phyloP scores from a whole-genome alignment of 1,140 invertebrate species.

The Venturia canescens region DNA sequence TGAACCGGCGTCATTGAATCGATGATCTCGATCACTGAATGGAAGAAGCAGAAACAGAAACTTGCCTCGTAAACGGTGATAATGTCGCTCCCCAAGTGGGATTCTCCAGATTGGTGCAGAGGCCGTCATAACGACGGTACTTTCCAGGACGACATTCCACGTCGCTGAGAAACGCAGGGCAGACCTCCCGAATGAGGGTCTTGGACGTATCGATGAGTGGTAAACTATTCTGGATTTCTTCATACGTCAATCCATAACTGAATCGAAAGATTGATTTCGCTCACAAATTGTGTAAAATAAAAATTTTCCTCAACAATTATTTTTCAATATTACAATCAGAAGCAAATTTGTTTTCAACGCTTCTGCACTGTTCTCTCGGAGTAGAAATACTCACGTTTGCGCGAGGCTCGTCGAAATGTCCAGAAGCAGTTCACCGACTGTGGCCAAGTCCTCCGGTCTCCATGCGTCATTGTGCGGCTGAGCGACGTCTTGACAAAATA shows the following conservation, averaged over 20 bases:
- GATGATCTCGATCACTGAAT: no score
- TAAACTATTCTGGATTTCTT: constrained; percentile 92
- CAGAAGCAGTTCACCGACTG: constrained; percentile 89
- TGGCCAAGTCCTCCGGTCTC: constrained; percentile 88
- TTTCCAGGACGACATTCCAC: constrained; percentile 93
- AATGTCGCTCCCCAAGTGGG: constrained; percentile 94
- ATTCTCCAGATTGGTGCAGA: constrained; percentile 94
- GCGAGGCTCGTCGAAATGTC: constrained; percentile 91
- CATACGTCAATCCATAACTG: constrained; percentile 89
- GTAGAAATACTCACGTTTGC: constrained; percentile 83
- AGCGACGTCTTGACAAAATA: constrained; percentile 80
- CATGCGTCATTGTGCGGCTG: constrained; percentile 82
- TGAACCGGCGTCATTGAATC: no score
- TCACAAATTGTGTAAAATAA: neutral
- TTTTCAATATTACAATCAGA: no score
- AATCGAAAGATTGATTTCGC: constrained; percentile 45
- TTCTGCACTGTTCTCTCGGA: neutral
- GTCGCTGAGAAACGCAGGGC: constrained; percentile 90
- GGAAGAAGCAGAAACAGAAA: neutral
- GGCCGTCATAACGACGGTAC: constrained; percentile 92
- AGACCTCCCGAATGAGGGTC: constrained; percentile 90
- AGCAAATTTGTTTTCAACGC: neutral
- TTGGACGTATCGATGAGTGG: constrained; percentile 94
- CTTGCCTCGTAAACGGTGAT: constrained; percentile 88
- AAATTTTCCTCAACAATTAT: no score